These are phyloP conservation scores for Epinephelus lanceolatus DNA, from an alignment of 2,113 vertebrate genomes.

Conservation along the genomic window DNA sequence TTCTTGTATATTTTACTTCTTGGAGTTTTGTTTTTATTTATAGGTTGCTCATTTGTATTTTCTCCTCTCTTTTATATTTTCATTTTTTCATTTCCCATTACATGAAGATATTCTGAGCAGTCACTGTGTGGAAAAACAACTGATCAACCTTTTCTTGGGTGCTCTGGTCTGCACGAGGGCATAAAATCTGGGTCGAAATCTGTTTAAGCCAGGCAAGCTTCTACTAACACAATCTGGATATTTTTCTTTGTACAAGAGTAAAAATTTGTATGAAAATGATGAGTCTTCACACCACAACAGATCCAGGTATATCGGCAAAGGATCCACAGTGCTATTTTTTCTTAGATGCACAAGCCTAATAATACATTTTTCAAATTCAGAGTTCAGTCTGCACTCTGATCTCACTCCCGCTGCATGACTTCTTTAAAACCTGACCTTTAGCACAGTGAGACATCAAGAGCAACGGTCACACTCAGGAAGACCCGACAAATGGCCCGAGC, in stretches of 20 bases:
- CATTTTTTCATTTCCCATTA: neutral
- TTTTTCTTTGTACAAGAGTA: neutral
- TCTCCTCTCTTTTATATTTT: neutral
- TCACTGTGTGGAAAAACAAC: neutral
- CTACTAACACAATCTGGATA: neutral
- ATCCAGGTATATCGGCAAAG: neutral
- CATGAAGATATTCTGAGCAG: neutral
- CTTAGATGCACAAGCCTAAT: neutral
- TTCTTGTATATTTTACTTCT: neutral
- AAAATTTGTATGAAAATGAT: neutral
- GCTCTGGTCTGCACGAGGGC: neutral
- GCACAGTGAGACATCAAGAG: slow-evolving; percentile 65
- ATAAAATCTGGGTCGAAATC: neutral
- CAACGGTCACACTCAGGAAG: slow-evolving; percentile 57
- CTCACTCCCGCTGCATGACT: slow-evolving; percentile 29
- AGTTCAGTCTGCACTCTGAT: neutral
- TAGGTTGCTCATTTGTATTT: neutral
- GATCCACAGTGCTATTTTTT: neutral
- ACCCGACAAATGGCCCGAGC: slow-evolving; percentile 65
- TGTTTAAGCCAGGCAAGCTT: neutral
- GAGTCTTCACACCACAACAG: neutral
- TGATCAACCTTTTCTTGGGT: neutral
- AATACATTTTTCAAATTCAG: slow-evolving; percentile 24
- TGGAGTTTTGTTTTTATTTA: neutral
- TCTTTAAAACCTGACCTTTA: slow-evolving; percentile 54